A percentile compares a stretch with the other conserved stretches of the same genome.
These are phyloP conservation scores for Drosophila kambysellisi DNA, from an alignment of 2,888 invertebrate species.

Conservation along the genomic window DNA sequence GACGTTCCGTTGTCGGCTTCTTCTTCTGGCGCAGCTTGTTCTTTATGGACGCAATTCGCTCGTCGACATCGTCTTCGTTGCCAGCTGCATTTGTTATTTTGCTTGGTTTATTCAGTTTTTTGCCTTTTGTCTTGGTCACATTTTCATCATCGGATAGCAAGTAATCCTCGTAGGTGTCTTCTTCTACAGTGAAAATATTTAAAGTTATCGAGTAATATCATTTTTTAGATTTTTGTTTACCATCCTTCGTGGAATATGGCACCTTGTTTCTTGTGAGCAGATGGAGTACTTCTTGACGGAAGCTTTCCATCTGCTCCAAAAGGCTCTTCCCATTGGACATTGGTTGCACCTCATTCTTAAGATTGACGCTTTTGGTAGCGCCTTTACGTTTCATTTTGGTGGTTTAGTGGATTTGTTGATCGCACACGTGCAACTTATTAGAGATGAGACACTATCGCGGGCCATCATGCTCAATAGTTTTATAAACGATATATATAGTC, in stretches of 20 bases:
- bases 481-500: slow-evolving; percentile 13
- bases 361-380: slow-evolving; percentile 27
- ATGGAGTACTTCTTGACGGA: slow-evolving; percentile 70
- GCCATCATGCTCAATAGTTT: neutral
- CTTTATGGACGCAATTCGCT: slow-evolving; percentile 79
- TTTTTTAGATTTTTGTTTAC: slow-evolving; percentile 51
- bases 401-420: neutral
- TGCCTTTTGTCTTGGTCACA: slow-evolving; percentile 39
- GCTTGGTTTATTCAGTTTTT: slow-evolving; percentile 5
- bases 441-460: slow-evolving; percentile 13
- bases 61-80: slow-evolving; percentile 75
- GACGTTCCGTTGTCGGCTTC: slow-evolving; percentile 79
- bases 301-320: slow-evolving; percentile 18
- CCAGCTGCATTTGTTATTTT: slow-evolving; percentile 40
- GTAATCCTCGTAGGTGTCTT: slow-evolving; percentile 77
- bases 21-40: slow-evolving; percentile 84
- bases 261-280: slow-evolving; percentile 81
- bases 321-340: slow-evolving; percentile 9
- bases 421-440: slow-evolving; percentile 54
- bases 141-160: slow-evolving; percentile 73
- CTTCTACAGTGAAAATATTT: slow-evolving; percentile 38
- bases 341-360: slow-evolving; percentile 2
- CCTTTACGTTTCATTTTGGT: slow-evolving; percentile 30
- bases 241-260: slow-evolving; percentile 82
- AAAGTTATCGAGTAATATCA: slow-evolving; percentile 15